These are phyloP conservation scores for Stramonita haemastoma DNA, from an alignment of 2,888 invertebrate species.

Conservation along the genomic window DNA sequence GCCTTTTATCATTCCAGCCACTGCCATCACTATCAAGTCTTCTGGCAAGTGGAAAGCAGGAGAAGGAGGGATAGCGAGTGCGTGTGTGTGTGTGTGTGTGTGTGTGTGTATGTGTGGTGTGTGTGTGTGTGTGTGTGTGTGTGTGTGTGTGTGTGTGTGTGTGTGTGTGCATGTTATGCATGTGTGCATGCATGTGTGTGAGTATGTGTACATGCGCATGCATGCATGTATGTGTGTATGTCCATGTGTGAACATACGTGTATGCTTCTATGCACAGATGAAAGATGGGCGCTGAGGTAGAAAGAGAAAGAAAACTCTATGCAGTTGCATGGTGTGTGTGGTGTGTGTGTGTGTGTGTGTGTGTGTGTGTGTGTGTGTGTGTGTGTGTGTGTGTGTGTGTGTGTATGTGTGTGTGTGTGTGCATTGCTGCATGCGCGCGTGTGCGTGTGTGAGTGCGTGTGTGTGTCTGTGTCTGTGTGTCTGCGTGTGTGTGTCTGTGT, in stretches of 20 bases:
- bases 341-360: not conserved
- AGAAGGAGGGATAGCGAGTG: too few relatives aligned
- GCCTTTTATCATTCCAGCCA: too few relatives aligned
- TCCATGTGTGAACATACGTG: not conserved
- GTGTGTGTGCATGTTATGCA: not conserved
- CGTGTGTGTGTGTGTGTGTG: too few relatives aligned
- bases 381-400: slow-evolving; percentile 20
- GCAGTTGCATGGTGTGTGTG: not conserved
- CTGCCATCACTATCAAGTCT: too few relatives aligned
- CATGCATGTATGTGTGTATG: too few relatives aligned
- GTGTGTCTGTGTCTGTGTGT: not conserved
- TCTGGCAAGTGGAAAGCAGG: too few relatives aligned
- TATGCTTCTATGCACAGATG: too few relatives aligned
- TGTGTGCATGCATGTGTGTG: too few relatives aligned
- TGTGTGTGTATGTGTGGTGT: not conserved
- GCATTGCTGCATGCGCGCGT: too few relatives aligned
- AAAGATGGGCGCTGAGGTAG: too few relatives aligned
- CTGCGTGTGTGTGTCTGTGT: not conserved
- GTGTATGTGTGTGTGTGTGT: not conserved
- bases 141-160: not conserved
- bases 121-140: not conserved
- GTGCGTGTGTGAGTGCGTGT: not conserved
- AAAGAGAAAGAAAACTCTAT: too few relatives aligned
- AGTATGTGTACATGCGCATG: too few relatives aligned
- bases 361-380: not conserved